A percentile compares a stretch with the other conserved stretches of the same genome.
Evolutionary conservation across 2,113 vertebrate species (phyloP).

Genomic region (Percina caprodes): DNA sequence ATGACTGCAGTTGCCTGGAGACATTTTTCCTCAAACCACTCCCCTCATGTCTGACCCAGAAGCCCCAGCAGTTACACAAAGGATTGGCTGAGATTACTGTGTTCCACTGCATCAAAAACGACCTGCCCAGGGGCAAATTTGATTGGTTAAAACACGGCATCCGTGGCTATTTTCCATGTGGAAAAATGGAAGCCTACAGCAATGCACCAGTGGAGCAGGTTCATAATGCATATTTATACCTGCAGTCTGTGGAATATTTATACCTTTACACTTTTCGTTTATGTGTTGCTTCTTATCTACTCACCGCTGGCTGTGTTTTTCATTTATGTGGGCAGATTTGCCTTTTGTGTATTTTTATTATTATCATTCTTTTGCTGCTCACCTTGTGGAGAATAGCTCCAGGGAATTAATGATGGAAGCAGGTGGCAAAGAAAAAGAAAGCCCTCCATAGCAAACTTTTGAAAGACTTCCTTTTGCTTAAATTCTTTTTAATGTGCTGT

Average conservation of each 20-base stretch:
- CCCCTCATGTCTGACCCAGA: conserved; percentile 73
- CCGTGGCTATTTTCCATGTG: conserved; percentile 77
- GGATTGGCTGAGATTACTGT: conserved; percentile 87
- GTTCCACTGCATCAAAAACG: conserved; percentile 79
- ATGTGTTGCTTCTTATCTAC: conserved; percentile 77
- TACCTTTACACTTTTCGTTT: conserved; percentile 78
- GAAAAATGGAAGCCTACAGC: conserved; percentile 68
- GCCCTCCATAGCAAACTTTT: conserved; percentile 54
- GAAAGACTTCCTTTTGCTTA: conserved; percentile 15
- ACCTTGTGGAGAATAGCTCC: conserved; percentile 66
- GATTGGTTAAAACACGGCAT: conserved; percentile 87
- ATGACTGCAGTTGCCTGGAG: conserved; percentile 68
- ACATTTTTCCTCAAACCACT: conserved; percentile 75
- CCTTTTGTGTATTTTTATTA: conserved; percentile 68
- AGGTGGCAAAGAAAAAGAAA: conserved; percentile 51
- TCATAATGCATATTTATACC: conserved; percentile 82
- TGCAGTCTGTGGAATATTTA: conserved; percentile 70
- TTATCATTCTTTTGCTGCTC: conserved; percentile 64
- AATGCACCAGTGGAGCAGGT: conserved; percentile 50
- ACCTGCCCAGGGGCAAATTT: conserved; percentile 86
- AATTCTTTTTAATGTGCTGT: not conserved
- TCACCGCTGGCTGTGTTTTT: conserved; percentile 76
- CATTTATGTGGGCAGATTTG: conserved; percentile 73
- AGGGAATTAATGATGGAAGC: conserved; percentile 63
- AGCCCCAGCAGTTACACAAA: conserved; percentile 84